Percentiles rank a stretch among this genome's conserved stretches.
These are phyloP conservation scores for Arctia plantaginis DNA, from an alignment of 2,888 invertebrate species.

Conservation along the genomic window DNA sequence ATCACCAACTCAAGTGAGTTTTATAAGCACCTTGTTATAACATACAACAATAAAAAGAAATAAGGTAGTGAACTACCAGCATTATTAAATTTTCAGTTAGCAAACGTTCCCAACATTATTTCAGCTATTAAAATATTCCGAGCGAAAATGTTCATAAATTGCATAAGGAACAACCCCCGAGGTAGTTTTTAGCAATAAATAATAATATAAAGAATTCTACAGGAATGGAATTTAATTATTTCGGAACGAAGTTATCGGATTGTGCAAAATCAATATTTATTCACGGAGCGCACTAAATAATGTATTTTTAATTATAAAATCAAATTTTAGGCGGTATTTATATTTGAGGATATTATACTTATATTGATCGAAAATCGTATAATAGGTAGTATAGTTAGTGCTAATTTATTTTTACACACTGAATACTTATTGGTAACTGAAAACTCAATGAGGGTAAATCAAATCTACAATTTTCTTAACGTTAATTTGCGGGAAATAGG, in stretches of 20 bases:
- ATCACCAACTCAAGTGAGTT: too few species aligned
- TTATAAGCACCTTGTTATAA: too few species aligned
- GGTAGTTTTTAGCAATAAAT: slow-evolving; percentile 65
- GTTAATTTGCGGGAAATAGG: too few species aligned
- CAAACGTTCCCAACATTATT: slow-evolving; percentile 48
- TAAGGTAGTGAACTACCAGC: not conserved
- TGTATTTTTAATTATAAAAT: slow-evolving; percentile 36
- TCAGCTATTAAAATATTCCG: slow-evolving; percentile 56
- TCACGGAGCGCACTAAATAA: slow-evolving; percentile 26
- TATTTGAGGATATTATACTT: not conserved
- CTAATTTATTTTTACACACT: not conserved
- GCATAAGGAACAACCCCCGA: slow-evolving; percentile 44
- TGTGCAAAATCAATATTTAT: slow-evolving; percentile 60
- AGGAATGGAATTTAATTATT: slow-evolving; percentile 73
- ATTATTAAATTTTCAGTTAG: slow-evolving; percentile 35
- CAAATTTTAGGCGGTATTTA: slow-evolving; percentile 8
- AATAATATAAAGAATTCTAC: slow-evolving; percentile 68
- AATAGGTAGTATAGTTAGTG: too few species aligned
- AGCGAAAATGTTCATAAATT: slow-evolving; percentile 64
- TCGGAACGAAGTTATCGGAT: slow-evolving; percentile 52
- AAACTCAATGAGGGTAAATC: too few species aligned
- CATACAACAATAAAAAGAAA: slow-evolving; percentile 1
- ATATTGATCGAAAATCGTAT: not conserved
- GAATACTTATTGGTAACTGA: too few species aligned
- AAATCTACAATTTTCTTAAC: too few species aligned